phyloP scores from a whole-genome alignment of 2,113 vertebrate genomes.

The Steatornis caripensis region DNA sequence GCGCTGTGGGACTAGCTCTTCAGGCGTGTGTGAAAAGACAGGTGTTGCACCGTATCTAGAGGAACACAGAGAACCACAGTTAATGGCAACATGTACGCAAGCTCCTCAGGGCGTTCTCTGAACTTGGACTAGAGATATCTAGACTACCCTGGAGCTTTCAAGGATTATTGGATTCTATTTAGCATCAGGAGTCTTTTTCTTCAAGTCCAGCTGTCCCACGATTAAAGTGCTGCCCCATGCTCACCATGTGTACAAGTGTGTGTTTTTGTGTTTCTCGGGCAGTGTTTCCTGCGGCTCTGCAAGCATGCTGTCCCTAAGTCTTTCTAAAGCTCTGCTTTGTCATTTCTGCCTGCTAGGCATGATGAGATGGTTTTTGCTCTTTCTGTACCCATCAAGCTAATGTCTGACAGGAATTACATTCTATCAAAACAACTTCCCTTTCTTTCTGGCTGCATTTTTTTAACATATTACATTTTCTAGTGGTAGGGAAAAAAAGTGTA shows the following conservation, averaged over 20 bases:
- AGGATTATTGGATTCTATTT: neutral
- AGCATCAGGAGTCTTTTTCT: neutral
- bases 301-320: neutral
- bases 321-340: neutral
- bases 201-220: neutral
- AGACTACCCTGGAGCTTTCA: neutral
- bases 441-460: neutral
- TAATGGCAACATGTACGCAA: neutral
- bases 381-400: neutral
- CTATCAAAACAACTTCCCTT: neutral
- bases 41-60: fast-evolving
- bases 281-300: neutral
- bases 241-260: neutral
- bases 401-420: neutral
- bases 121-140: neutral
- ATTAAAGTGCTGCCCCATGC: neutral
- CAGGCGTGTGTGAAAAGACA: neutral
- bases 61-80: neutral
- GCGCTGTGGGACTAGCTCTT: neutral
- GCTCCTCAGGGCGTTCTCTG: neutral
- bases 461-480: neutral
- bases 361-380: neutral
- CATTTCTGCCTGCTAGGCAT: neutral
- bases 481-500: neutral
- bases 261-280: neutral